Base-by-base conservation (phyloP, 2,888 invertebrate species). In the Seira sanloemensis region DNA sequence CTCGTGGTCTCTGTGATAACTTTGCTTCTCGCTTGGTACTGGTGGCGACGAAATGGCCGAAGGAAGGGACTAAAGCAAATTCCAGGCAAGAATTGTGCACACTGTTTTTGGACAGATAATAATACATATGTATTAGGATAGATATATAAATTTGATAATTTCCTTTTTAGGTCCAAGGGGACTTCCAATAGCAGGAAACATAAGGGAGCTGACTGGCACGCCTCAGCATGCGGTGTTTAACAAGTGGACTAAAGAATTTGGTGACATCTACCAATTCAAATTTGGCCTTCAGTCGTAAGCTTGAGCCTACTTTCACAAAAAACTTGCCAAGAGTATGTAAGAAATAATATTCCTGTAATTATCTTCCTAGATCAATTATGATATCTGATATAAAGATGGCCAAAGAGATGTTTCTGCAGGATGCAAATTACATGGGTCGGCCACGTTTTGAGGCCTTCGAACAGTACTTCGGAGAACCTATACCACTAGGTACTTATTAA, bases 361-460 rank as follows among this genome's bases (percentile, higher is more conserved):
- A 12, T 26, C 24, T 24, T 50, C 50, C n/a, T 46, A 68, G 80
- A 16, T 50, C 58, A 4, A 25, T 80, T 25, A 1, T 73, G 19
- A 26, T 80, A 27, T 73, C 80, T 9, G 24, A 80, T 19, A 73
- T 54, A 23, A 80, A 80, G 68, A 74, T 80, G 80, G 37, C 54
- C 12, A 80, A 80, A 23, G 79, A 78, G 24, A 46, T 72, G 46
- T 12, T 79, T 0, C 12, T 19, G 25, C 19, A 21, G 5, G 78
- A 72, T 26, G 1, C 73, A 0, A 27, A 12, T 19, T 79, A 66
- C 37, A 18, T 27, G 24, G 78, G 72, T 26, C 65, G 78, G 5
- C 78, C 78, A 18, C 66, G 66, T 12, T 66, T 79, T 18, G 72
- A 65, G 9, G 37, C 37, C 37, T 73, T 79, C 26, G 66, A 66